A percentile compares a stretch with the other conserved stretches of the same genome.
Evolutionary conservation across 2,113 vertebrate genomes (phyloP).

Genomic region (Acinonyx jubatus): DNA sequence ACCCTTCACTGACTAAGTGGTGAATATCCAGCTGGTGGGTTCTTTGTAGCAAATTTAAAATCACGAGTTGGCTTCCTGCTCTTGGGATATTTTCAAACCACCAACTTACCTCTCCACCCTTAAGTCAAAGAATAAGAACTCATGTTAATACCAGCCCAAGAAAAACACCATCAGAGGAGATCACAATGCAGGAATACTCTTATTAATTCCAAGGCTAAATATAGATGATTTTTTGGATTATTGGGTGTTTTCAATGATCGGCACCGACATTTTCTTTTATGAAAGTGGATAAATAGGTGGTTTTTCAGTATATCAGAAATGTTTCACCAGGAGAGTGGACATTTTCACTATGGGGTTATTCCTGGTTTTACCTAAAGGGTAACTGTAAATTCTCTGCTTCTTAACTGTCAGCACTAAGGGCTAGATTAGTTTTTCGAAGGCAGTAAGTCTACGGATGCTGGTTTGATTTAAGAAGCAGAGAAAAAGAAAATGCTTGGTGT

Average conservation of each 20-base stretch:
- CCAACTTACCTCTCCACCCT: slow-evolving; percentile 11
- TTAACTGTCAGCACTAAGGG: neutral
- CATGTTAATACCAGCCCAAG: slow-evolving; percentile 19
- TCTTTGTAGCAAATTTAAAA: slow-evolving; percentile 39
- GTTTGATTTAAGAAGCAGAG: neutral
- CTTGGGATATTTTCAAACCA: slow-evolving; percentile 44
- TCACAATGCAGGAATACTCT: neutral
- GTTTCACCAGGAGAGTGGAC: neutral
- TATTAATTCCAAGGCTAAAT: neutral
- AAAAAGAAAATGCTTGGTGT: neutral
- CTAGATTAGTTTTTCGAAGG: neutral
- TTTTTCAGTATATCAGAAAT: slow-evolving; percentile 12
- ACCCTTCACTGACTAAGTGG: neutral
- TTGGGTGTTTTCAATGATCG: neutral
- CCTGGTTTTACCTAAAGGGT: neutral
- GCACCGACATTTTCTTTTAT: neutral
- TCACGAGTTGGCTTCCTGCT: slow-evolving; percentile 11
- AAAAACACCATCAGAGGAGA: slow-evolving; percentile 25
- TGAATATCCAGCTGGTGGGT: neutral
- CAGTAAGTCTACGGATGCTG: neutral
- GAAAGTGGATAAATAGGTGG: neutral
- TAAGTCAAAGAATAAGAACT: slow-evolving; percentile 43
- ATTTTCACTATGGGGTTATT: neutral
- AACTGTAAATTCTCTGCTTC: neutral
- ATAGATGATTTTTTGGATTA: neutral